These are phyloP conservation scores for Orientallactaga sibirica DNA, from an alignment of 2,797 vertebrate species.

Conservation along the genomic window DNA sequence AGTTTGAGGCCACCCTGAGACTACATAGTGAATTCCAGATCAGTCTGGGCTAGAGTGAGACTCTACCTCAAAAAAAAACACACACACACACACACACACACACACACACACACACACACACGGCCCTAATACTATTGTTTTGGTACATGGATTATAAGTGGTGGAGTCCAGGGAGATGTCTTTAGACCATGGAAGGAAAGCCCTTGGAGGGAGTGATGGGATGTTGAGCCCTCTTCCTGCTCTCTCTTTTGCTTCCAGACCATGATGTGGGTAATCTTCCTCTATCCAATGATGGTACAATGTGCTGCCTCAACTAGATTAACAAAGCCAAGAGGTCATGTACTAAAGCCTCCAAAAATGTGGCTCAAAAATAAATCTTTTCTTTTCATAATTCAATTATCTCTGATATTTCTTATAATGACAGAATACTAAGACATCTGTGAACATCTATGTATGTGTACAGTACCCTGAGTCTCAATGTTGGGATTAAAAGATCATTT, in stretches of 20 bases:
- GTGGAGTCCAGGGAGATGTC: not conserved
- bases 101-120: not conserved
- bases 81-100: not conserved
- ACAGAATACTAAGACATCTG: not conserved
- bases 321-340: not conserved
- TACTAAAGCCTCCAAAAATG: not conserved
- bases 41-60: no score
- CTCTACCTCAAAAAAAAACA: no score
- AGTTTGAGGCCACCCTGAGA: no score
- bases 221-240: not conserved
- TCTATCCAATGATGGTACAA: not conserved
- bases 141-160: not conserved
- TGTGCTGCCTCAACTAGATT: not conserved
- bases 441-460: not conserved
- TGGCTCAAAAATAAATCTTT: not conserved
- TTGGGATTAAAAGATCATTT: conserved; percentile 37
- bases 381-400: not conserved
- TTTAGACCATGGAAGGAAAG: not conserved
- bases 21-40: no score
- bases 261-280: not conserved
- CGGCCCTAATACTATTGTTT: no score
- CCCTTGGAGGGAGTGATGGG: not conserved
- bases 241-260: not conserved
- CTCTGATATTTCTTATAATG: not conserved
- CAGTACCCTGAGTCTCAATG: not conserved